Base-by-base conservation (phyloP, 2,888 invertebrate species). In the Abscondita cerata region DNA sequence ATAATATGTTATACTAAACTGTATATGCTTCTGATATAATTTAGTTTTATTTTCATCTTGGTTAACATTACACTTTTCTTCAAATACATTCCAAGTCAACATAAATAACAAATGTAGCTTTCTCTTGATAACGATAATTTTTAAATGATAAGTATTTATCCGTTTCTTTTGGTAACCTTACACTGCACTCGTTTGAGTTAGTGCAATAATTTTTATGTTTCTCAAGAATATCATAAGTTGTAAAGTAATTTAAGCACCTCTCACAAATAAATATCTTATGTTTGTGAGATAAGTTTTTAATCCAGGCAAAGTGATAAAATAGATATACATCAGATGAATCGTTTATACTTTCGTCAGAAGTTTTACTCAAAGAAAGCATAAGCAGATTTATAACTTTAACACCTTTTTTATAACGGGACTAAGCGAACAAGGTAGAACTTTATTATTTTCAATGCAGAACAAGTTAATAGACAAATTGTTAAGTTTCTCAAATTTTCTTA, bases 401-500 rank as follows among this genome's bases (percentile, higher is more conserved):
- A 25, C 15, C 13, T n/a, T n/a, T 50, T 18, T n/a, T 1, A 5
- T 34, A 34, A 38, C 4, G 11, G 1, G 11, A 4, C 36, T 12
- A 11, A 19, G 16, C 38, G 5, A 19, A 19, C 8, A 25, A 11
- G 53, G 19, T 12, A 20, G 9, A 52, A 33, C 41, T 34, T 44
- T 38, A 52, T 61, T 36, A 47, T 57, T 44, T 70, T 57, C 19
- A 66, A 15, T 36, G 58, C 62, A 46, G 62, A 72, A 41, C n/a
- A 72, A 55, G 64, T 72, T 69, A 6, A 70, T 69, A 4, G 51
- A 44, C 12, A 70, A 53, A 44, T 58, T 34, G 58, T 70, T 71
- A 34, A 65, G 11, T 44, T 58, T 48, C 55, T 66, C 68, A 60
- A 68, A 73, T 53, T 67, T 68, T 6, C 65, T 33, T 20, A 62